A percentile compares a stretch with the other conserved stretches of the same genome.
Conservation (phyloP, 2,113 vertebrate genomes). For the Scopus umbretta region DNA sequence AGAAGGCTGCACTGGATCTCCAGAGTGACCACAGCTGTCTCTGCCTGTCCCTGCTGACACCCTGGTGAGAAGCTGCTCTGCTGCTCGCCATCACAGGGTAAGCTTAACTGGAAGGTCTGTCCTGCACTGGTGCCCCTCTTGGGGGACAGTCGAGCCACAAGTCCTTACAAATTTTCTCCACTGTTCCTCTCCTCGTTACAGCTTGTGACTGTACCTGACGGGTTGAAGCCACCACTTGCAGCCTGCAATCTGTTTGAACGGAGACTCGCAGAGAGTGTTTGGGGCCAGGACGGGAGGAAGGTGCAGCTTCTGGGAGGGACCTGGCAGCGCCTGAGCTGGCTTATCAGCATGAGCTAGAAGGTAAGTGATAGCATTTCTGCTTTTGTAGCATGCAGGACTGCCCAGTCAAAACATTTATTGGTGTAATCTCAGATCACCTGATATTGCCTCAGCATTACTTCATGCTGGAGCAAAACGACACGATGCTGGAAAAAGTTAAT, state of each 20-base stretch:
- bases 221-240: neutral
- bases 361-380: neutral
- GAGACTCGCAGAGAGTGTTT: neutral
- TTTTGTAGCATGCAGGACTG: neutral
- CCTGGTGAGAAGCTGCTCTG: neutral
- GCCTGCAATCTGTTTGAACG: neutral
- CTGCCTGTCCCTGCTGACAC: neutral
- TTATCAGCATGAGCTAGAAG: neutral
- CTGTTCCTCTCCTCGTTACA: neutral
- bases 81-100: neutral
- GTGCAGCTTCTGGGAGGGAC: neutral
- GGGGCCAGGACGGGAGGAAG: neutral
- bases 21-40: neutral
- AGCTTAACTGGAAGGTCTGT: neutral
- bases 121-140: fast-evolving
- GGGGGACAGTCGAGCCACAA: neutral
- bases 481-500: neutral
- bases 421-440: neutral
- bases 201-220: neutral
- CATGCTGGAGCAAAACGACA: neutral
- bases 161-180: neutral
- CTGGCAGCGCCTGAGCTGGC: neutral
- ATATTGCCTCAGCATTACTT: neutral
- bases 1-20: neutral
- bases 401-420: neutral